A percentile compares a stretch with the other conserved stretches of the same genome.
phyloP scores from a whole-genome alignment of 2,888 invertebrate genomes.

The Epistrophe eligans region DNA sequence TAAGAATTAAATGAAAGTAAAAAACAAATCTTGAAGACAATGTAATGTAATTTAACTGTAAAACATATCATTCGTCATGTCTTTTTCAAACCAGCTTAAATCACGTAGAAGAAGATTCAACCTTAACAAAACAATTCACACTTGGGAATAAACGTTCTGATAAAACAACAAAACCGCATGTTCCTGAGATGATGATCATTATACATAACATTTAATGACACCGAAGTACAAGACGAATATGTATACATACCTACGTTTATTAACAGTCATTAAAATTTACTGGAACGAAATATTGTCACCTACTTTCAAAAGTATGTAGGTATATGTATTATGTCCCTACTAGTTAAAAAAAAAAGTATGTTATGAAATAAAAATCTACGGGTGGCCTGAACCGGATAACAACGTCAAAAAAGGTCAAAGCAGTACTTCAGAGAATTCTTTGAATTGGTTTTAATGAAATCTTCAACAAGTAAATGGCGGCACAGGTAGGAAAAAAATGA shows the following conservation, averaged over 20 bases:
- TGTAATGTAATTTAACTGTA: too few relatives aligned
- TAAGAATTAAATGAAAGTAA: too few relatives aligned
- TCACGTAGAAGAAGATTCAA: background rate
- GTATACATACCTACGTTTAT: slow-evolving; percentile 8
- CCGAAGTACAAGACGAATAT: background rate
- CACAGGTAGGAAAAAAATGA: slow-evolving; percentile 18
- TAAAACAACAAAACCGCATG: slow-evolving; percentile 12
- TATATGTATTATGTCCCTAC: background rate
- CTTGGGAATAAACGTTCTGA: background rate
- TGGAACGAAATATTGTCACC: slow-evolving; percentile 50
- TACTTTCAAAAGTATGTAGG: slow-evolving; percentile 27
- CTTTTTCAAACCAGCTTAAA: background rate
- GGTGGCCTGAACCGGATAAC: slow-evolving; percentile 55
- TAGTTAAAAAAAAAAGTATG: slow-evolving; percentile 22
- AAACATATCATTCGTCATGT: background rate
- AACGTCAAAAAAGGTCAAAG: slow-evolving; percentile 57
- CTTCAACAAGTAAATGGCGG: background rate
- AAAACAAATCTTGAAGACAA: too few relatives aligned
- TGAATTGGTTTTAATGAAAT: slow-evolving; percentile 28
- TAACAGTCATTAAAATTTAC: slow-evolving; percentile 49
- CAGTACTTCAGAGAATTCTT: slow-evolving; percentile 33
- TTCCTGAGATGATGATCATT: background rate
- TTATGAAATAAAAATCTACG: slow-evolving; percentile 43
- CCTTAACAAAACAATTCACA: background rate
- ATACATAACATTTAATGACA: slow-evolving; percentile 4